These are phyloP conservation scores for Phataginus tricuspis DNA, from an alignment of 2,797 vertebrate genomes.

Conservation along the genomic window DNA sequence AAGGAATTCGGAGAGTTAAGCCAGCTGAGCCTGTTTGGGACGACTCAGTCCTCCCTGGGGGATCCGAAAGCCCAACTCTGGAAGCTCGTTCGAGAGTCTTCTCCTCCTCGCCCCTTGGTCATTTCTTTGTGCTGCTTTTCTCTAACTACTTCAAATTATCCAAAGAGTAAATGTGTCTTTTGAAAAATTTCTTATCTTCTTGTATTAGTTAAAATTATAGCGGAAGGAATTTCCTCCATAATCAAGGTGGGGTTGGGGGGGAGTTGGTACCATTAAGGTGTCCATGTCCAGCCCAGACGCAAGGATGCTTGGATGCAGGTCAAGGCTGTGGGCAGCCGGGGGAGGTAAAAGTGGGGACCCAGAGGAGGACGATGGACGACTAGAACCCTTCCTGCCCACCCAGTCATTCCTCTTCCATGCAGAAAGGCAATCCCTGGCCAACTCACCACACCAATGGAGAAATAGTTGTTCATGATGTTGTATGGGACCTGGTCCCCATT, in stretches of 20 bases:
- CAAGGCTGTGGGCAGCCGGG: background rate
- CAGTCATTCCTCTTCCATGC: background rate
- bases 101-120: background rate
- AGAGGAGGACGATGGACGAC: background rate
- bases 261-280: background rate
- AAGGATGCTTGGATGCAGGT: background rate
- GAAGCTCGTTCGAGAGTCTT: background rate
- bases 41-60: background rate
- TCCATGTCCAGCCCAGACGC: background rate
- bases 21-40: background rate
- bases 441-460: constrained; percentile 98
- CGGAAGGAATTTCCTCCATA: background rate
- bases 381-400: background rate
- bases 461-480: constrained; percentile 98
- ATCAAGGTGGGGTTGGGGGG: background rate
- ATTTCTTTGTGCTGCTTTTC: constrained; percentile 14
- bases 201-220: background rate
- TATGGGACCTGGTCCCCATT: constrained; percentile 94
- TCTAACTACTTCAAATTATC: background rate
- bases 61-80: background rate
- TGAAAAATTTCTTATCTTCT: background rate
- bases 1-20: background rate
- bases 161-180: background rate
- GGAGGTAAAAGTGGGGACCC: background rate
- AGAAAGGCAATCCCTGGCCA: background rate